These are phyloP conservation scores for Campoplex capitator DNA, from an alignment of 2,888 invertebrate genomes.

Conservation along the genomic window DNA sequence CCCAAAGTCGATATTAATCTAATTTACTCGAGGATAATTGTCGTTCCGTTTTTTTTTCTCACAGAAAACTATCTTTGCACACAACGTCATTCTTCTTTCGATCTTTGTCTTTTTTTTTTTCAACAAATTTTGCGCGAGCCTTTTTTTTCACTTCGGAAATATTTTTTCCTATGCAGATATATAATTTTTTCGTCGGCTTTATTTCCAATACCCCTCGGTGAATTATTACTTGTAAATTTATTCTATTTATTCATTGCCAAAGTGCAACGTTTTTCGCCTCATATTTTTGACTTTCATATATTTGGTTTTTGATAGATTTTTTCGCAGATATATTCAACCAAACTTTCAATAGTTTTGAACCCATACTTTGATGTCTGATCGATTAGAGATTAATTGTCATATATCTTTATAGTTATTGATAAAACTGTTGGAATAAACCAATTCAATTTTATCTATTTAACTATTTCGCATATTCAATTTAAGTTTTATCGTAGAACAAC, in stretches of 20 bases:
- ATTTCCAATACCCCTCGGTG: background rate
- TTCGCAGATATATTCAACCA: background rate
- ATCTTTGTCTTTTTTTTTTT: background rate
- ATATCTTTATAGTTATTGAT: no score
- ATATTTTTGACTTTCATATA: background rate
- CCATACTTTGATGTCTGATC: no score
- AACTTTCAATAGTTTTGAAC: background rate
- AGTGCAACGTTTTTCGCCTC: background rate
- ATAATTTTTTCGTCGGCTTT: background rate
- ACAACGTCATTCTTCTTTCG: background rate
- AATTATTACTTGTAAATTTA: background rate
- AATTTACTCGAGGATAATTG: background rate
- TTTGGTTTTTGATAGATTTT: background rate
- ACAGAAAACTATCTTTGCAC: background rate
- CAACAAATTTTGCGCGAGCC: background rate
- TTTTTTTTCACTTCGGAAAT: background rate
- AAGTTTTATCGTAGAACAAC: background rate
- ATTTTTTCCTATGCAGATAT: background rate
- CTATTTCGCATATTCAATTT: background rate
- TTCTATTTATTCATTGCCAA: background rate
- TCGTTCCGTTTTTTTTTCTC: background rate
- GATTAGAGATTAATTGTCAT: background rate
- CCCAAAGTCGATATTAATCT: conserved; percentile 9
- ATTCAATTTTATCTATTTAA: background rate
- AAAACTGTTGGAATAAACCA: background rate